A percentile compares a stretch with the other conserved stretches of the same genome.
Evolutionary conservation across 2,797 vertebrate genomes (phyloP).

Genomic region (Tinamus major): DNA sequence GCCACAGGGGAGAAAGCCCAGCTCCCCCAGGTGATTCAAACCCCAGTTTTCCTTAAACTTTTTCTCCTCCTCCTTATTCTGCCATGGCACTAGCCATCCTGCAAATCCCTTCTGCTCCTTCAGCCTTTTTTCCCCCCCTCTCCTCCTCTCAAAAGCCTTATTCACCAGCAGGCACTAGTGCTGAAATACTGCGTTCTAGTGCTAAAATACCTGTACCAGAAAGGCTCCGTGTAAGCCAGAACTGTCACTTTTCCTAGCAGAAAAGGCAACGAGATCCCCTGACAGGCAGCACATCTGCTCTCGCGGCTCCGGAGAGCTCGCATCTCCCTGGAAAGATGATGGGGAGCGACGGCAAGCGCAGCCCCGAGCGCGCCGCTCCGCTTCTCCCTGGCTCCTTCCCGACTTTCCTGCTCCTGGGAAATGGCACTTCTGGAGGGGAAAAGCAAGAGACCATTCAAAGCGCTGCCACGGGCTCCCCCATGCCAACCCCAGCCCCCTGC

Average conservation of each 20-base stretch:
- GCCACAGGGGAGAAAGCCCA: too few species aligned
- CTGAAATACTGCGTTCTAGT: too few species aligned
- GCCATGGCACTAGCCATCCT: too few species aligned
- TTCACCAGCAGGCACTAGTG: too few species aligned
- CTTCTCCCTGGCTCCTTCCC: neutral
- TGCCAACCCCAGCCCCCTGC: accelerated
- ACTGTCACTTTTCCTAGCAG: neutral
- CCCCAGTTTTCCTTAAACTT: neutral
- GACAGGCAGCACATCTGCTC: neutral
- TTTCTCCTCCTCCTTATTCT: neutral
- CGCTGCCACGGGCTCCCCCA: neutral
- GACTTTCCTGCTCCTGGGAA: neutral
- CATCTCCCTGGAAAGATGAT: neutral
- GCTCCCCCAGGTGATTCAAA: neutral
- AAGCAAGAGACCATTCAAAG: neutral
- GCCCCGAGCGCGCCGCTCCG: neutral
- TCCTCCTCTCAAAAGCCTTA: neutral
- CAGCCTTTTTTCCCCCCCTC: neutral
- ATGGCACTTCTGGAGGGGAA: neutral
- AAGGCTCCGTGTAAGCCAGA: neutral
- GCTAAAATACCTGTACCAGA: neutral
- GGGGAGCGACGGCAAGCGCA: neutral
- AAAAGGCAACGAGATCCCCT: neutral
- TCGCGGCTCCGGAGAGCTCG: neutral
- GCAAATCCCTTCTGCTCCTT: neutral